Conservation (phyloP, 1,140 invertebrate genomes). For the Neotoxoptera formosana region DNA sequence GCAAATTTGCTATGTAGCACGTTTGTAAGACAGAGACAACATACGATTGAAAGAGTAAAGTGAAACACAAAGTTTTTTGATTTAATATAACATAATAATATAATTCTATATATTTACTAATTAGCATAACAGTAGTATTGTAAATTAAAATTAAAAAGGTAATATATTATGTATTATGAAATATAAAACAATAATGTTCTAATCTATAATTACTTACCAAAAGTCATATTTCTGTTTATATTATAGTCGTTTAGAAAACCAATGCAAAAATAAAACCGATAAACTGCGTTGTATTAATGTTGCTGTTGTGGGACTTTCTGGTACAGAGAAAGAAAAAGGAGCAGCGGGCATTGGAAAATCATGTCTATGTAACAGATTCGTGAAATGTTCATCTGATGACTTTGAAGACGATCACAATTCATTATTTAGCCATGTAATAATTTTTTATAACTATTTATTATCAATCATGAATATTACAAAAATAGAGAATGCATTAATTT, state of each 20-base stretch:
- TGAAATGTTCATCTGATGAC: conserved; percentile 92
- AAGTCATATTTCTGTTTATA: not conserved
- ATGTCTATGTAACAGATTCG: conserved; percentile 96
- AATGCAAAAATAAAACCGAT: conserved; percentile 67
- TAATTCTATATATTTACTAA: not conserved
- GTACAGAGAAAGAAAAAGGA: conserved; percentile 95
- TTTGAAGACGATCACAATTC: conserved; percentile 98
- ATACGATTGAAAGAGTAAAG: too few species aligned
- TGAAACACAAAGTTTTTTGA: too few species aligned
- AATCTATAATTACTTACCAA: not conserved
- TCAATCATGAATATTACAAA: not conserved
- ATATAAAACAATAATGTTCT: not conserved
- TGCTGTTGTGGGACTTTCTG: conserved; percentile 80
- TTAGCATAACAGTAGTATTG: not conserved
- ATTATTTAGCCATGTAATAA: conserved; percentile 85
- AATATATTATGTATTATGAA: too few species aligned
- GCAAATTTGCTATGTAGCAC: too few species aligned
- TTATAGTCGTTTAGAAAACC: not conserved
- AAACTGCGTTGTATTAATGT: conserved; percentile 70
- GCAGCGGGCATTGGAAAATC: conserved; percentile 95
- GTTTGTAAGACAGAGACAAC: too few species aligned
- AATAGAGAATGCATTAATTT: not conserved
- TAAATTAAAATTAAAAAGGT: not conserved
- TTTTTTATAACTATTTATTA: not conserved
- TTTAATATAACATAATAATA: too few species aligned